Evolutionary conservation across 2,888 invertebrate species (phyloP).

Genomic region (Eupithecia abbreviata): DNA sequence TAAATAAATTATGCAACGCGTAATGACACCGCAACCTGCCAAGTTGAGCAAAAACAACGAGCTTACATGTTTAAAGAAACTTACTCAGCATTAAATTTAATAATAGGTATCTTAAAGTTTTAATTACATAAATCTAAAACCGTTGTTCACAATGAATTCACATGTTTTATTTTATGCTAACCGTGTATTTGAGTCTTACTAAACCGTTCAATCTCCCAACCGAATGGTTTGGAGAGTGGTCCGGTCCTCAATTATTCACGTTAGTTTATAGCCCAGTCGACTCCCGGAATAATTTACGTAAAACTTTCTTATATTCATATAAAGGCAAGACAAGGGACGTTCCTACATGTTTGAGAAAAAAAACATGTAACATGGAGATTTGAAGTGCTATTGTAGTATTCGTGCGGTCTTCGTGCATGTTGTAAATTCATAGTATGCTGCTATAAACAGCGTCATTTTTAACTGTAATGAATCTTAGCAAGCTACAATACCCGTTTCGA

Average conservation of each 20-base stretch:
- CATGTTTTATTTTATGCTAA: neutral
- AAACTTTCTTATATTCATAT: neutral
- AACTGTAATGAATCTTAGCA: neutral
- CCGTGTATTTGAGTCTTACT: neutral
- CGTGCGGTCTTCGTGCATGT: neutral
- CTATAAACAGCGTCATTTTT: conserved; percentile 1
- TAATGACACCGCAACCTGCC: conserved; percentile 58
- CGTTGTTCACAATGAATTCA: neutral
- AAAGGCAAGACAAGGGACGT: neutral
- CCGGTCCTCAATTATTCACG: conserved; percentile 27
- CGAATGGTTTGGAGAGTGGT: conserved; percentile 20
- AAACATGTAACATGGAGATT: neutral
- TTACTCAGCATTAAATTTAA: neutral
- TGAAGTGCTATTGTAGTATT: neutral
- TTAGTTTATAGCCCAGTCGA: conserved; percentile 21
- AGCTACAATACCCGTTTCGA: conserved; percentile 20
- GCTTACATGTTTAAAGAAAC: neutral
- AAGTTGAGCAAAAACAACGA: conserved; percentile 11
- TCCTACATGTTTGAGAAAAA: neutral
- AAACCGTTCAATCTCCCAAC: conserved; percentile 22
- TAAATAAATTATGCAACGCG: conserved; percentile 80
- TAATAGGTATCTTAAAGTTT: neutral
- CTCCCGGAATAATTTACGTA: conserved; percentile 1
- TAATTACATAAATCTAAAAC: neutral
- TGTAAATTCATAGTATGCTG: neutral